phyloP scores from a whole-genome alignment of 1,140 invertebrate species.

The Palaemon carinicauda region DNA sequence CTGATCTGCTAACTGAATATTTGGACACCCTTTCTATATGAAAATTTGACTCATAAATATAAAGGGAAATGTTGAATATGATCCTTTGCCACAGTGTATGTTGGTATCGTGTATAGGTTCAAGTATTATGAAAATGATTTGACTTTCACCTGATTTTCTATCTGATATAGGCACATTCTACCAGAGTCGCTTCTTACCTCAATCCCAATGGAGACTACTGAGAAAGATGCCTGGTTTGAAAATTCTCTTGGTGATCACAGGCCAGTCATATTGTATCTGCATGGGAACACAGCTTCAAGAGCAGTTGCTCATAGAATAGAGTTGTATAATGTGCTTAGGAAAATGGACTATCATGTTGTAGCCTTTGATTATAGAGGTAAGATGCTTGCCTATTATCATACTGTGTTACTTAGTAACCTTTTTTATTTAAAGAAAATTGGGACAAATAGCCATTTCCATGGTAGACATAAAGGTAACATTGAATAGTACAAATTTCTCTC shows the following conservation, averaged over 20 bases:
- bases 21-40: too few species aligned
- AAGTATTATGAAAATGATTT: background rate
- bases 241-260: constrained; percentile 62
- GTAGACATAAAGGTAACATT: too few species aligned
- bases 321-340: constrained; percentile 83
- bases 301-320: constrained; percentile 81
- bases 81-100: too few species aligned
- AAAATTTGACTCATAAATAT: too few species aligned
- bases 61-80: too few species aligned
- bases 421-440: too few species aligned
- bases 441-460: too few species aligned
- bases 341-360: constrained; percentile 85
- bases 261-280: constrained; percentile 81
- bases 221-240: constrained; percentile 20
- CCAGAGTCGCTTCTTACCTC: constrained; percentile 28
- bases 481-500: too few species aligned
- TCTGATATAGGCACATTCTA: constrained; percentile 29
- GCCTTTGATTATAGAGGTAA: constrained; percentile 90
- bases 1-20: too few species aligned
- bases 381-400: background rate
- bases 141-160: background rate
- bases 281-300: constrained; percentile 89
- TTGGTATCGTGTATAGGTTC: background rate
- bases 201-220: constrained; percentile 3
- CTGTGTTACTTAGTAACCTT: too few species aligned